Percentiles rank a stretch among this genome's conserved stretches.
Evolutionary conservation across 2,797 vertebrate species (phyloP).

Genomic region (Semotilus atromaculatus): DNA sequence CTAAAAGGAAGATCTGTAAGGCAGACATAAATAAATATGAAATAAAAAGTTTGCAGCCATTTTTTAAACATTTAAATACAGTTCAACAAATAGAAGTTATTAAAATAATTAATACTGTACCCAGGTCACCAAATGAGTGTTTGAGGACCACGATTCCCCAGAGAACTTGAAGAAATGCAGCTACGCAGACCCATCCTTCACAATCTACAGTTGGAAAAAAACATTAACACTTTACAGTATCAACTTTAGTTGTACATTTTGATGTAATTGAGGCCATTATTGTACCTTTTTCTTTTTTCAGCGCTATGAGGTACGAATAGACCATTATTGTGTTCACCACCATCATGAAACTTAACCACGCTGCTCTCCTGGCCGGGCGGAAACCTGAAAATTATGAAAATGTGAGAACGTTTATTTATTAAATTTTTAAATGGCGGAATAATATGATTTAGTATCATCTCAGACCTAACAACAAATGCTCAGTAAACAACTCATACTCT

Average conservation of each 20-base stretch:
- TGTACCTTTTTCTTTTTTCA: conserved; percentile 24
- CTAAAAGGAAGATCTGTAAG: conserved; percentile 3
- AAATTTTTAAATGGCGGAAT: neutral
- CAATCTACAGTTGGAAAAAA: neutral
- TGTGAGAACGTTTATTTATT: neutral
- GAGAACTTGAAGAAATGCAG: conserved; percentile 23
- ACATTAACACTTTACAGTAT: neutral
- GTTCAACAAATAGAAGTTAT: no score
- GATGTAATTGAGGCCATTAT: no score
- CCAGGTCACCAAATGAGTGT: conserved; percentile 16
- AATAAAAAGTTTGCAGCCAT: neutral
- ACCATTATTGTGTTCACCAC: neutral
- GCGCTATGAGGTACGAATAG: neutral
- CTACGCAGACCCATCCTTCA: conserved; percentile 6
- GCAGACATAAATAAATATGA: neutral
- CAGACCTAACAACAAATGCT: no score
- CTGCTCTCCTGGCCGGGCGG: neutral
- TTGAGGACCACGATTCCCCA: conserved; percentile 36
- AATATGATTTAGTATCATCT: neutral
- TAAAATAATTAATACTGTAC: neutral
- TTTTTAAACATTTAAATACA: no score
- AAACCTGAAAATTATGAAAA: neutral
- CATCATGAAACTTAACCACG: neutral
- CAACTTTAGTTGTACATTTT: neutral
- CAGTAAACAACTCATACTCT: neutral